phyloP scores from a whole-genome alignment of 1,140 invertebrate genomes.

The Fopius arisanus region DNA sequence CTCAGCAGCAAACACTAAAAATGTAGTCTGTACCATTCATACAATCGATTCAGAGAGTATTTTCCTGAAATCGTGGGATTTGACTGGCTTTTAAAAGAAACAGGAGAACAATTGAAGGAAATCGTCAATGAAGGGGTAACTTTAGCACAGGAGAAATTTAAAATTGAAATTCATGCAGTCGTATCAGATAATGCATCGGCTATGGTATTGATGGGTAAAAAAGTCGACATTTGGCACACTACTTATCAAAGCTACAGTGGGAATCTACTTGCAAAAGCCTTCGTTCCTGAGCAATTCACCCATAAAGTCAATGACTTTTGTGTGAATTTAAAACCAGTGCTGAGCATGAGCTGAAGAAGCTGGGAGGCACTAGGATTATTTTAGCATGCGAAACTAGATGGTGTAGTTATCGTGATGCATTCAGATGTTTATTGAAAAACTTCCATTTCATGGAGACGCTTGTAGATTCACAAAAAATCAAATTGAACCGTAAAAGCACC shows the following conservation, averaged over 20 bases:
- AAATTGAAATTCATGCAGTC: constrained; percentile 23
- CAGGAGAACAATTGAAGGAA: background rate
- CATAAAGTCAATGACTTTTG: constrained; percentile 11
- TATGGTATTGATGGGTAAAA: constrained; percentile 30
- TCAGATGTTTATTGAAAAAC: constrained; percentile 21
- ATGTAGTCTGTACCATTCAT: background rate
- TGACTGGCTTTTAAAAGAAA: background rate
- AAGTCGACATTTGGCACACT: constrained; percentile 25
- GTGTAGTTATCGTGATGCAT: constrained; percentile 25
- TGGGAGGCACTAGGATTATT: constrained; percentile 15
- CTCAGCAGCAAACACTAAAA: constrained; percentile 4
- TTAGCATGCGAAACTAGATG: constrained; percentile 21
- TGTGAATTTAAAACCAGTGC: constrained; percentile 1
- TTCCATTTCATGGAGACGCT: constrained; percentile 14
- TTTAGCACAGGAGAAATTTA: constrained; percentile 22
- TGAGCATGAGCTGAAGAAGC: background rate
- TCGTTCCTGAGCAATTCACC: background rate
- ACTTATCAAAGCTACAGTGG: constrained; percentile 27
- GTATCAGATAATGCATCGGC: constrained; percentile 28
- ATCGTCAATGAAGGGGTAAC: background rate
- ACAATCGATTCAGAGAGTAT: background rate
- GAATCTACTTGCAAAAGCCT: constrained; percentile 28
- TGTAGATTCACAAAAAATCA: background rate
- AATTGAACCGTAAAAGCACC: background rate
- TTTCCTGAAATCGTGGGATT: constrained; percentile 7